phyloP scores from a whole-genome alignment of 1,140 invertebrate species.

The Batillaria attramentaria region DNA sequence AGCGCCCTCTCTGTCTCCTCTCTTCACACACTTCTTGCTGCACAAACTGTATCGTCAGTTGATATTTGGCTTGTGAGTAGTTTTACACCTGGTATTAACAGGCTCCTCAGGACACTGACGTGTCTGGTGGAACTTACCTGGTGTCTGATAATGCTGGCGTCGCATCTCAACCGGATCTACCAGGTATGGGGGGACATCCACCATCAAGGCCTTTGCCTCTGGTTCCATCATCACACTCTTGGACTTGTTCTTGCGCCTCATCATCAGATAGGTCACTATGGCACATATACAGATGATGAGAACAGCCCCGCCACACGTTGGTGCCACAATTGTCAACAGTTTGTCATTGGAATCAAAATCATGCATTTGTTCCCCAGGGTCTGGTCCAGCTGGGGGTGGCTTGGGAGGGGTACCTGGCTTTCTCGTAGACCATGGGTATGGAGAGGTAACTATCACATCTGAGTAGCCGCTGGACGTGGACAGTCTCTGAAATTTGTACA shows the following conservation, averaged over 20 bases:
- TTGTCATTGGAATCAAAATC: conserved; percentile 44
- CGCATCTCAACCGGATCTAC: conserved; percentile 97
- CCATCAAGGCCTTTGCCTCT: conserved; percentile 55
- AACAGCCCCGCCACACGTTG: conserved; percentile 69
- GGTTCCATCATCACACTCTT: conserved; percentile 65
- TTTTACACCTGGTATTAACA: too few species aligned
- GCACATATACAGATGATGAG: conserved; percentile 72
- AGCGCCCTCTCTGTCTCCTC: too few species aligned
- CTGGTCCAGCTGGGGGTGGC: not conserved
- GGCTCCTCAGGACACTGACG: too few species aligned
- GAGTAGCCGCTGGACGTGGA: conserved; percentile 97
- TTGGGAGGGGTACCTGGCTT: not conserved
- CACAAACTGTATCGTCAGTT: too few species aligned
- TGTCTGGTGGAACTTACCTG: conserved; percentile 76
- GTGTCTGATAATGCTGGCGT: conserved; percentile 95
- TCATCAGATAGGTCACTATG: conserved; percentile 70
- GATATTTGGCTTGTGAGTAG: too few species aligned
- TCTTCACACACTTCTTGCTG: too few species aligned
- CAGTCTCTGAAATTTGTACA: conserved; percentile 77
- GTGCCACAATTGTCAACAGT: conserved; percentile 63
- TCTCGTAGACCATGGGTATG: conserved; percentile 57
- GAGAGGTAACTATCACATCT: conserved; percentile 79
- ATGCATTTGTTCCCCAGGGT: conserved; percentile 13
- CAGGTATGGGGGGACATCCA: conserved; percentile 72
- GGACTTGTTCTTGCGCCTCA: conserved; percentile 63